Evolutionary conservation across 2,888 invertebrate genomes (phyloP), one percentile per base, ranked within the genome.

Genomic region (Petrolisthes cinctipes): DNA sequence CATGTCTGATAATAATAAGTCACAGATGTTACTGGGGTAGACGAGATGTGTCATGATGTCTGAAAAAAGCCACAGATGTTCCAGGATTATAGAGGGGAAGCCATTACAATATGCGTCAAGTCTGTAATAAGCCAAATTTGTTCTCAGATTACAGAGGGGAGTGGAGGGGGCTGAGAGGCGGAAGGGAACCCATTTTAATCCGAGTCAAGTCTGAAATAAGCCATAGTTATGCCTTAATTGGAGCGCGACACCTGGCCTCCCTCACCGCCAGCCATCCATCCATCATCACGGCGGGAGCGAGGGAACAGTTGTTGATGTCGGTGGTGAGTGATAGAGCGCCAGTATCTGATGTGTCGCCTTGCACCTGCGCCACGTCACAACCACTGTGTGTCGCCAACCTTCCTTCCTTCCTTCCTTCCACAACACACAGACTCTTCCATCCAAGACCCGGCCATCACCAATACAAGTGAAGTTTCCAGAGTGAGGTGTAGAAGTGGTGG

Each of bases 161-260:
- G 61, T 61, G 61, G 9, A 11, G 61, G 17, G 17, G 61, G 11
- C 11, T 61, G 17, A 61, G 11, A 3, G 17, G 61, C 61, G 17
- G 61, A 17, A 61, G 6, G 71, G 20, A 61, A 51, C 78, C 66
- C 71, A 51, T 61, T 68, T 84, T 76, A 73, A 82, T 37, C 73
- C 76, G 53, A 9, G 23, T 14, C 73, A 82, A 86, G 82, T 61
- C 82, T 68, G 82, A 76, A 81, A 82, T 86, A 86, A 86, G 81
- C 86, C 82, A 81, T 53, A 86, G 86, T 86, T 86, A 82, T 37
- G 61, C 81, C 73, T 82, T 86, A 86, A 86, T 86, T 86, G 86
- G 56, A 75, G 68, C 5, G 68, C 66, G 75, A 76, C 81, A 86
- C 86, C 82, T 82, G 81, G 82, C 66, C 83, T 51, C 61, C 9